These are phyloP conservation scores for Chiloscyllium punctatum DNA, from an alignment of 2,797 vertebrate species.

Conservation along the genomic window DNA sequence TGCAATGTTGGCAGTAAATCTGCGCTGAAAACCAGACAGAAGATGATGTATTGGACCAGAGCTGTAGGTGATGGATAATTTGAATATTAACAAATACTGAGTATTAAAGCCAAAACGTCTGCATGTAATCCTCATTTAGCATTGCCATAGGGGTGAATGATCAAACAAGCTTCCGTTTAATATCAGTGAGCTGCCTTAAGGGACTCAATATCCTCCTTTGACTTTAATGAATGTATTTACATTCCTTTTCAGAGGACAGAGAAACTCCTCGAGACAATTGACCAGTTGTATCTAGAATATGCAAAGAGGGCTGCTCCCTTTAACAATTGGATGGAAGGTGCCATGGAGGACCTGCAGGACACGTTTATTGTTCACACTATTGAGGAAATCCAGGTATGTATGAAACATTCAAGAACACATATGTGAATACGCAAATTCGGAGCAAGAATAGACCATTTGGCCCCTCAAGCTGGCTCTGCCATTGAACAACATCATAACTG, in stretches of 20 bases:
- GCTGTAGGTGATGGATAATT: background rate
- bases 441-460: too few relatives aligned
- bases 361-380: slow-evolving; percentile 97
- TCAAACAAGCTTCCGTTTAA: background rate
- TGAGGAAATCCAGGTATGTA: slow-evolving; percentile 86
- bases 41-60: background rate
- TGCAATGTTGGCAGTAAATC: background rate
- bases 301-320: slow-evolving; percentile 95
- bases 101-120: background rate
- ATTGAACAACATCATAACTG: too few relatives aligned
- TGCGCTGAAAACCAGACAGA: background rate
- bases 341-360: slow-evolving; percentile 97
- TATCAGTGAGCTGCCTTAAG: background rate
- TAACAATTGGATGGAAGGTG: slow-evolving; percentile 99
- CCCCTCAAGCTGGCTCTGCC: too few relatives aligned
- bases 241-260: slow-evolving; percentile 73
- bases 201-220: background rate
- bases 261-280: slow-evolving; percentile 93
- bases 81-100: background rate
- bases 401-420: background rate
- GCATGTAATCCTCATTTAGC: background rate
- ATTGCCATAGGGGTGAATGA: background rate
- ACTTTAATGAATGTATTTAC: background rate
- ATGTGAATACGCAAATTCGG: too few relatives aligned
- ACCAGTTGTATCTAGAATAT: slow-evolving; percentile 92